Percentiles rank a stretch among this genome's conserved stretches.
Conservation (phyloP, 2,888 invertebrate species). For the Folsomia candida region DNA sequence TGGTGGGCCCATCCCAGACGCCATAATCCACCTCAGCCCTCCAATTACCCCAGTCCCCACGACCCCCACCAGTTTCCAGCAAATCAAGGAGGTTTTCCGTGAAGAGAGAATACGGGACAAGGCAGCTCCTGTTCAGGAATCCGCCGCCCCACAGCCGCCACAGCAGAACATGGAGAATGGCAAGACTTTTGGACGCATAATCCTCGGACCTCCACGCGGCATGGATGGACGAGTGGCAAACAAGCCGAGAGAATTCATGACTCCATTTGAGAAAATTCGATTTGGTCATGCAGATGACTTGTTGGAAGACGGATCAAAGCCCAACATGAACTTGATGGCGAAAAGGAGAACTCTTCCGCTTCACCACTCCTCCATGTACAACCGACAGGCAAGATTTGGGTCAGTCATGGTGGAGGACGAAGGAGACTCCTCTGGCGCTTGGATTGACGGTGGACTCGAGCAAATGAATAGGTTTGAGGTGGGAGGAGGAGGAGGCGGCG, state of each 20-base stretch:
- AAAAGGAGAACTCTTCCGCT: constrained; percentile 42
- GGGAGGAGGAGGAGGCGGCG: too few species aligned
- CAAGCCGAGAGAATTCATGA: constrained; percentile 49
- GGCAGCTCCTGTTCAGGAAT: constrained; percentile 53
- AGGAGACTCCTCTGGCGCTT: neutral
- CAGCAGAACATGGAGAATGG: constrained; percentile 21
- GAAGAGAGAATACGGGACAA: constrained; percentile 73
- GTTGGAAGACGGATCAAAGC: constrained; percentile 37
- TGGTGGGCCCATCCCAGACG: constrained; percentile 45
- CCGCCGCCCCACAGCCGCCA: neutral
- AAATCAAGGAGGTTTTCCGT: constrained; percentile 74
- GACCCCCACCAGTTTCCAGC: constrained; percentile 62
- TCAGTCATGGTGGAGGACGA: too few species aligned
- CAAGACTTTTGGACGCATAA: constrained; percentile 45
- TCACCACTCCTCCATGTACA: neutral
- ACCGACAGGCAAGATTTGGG: neutral
- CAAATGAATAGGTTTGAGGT: neutral
- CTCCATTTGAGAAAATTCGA: constrained; percentile 51
- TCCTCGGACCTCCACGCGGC: constrained; percentile 49
- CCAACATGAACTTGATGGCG: constrained; percentile 32
- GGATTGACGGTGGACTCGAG: neutral
- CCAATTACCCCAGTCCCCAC: constrained; percentile 44
- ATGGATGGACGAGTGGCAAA: constrained; percentile 48
- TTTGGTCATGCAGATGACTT: constrained; percentile 50
- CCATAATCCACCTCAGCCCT: constrained; percentile 40